Percentiles rank a stretch among this genome's conserved stretches.
phyloP scores from a whole-genome alignment of 2,888 invertebrate genomes.

The Pristionchus japonicus region DNA sequence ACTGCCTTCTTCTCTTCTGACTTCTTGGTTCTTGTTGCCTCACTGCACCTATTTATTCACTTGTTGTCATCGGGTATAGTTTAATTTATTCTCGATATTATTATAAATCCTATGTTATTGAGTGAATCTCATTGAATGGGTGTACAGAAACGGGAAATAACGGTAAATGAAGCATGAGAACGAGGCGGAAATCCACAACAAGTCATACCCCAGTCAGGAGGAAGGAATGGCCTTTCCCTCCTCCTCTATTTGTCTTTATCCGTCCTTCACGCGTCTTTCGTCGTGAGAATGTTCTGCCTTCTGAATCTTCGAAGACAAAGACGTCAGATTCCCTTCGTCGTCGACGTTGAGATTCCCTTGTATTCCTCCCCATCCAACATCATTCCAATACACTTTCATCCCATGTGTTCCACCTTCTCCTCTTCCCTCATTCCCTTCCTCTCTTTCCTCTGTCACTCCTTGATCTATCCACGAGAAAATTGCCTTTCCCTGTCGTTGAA shows the following conservation, averaged over 20 bases:
- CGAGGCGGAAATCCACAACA: neutral
- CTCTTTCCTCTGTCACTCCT: neutral
- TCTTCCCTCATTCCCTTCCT: neutral
- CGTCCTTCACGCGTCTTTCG: neutral
- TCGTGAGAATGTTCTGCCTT: neutral
- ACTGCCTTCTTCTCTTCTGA: neutral
- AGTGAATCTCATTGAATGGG: neutral
- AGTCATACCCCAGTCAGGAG: neutral
- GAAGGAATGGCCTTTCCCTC: neutral
- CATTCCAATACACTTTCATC: neutral
- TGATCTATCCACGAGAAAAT: neutral
- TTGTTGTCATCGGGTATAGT: neutral
- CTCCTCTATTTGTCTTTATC: neutral
- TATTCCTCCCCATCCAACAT: neutral
- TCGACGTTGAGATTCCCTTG: too few relatives aligned
- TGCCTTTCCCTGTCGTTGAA: neutral
- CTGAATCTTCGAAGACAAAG: neutral
- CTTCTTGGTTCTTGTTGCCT: neutral
- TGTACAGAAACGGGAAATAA: neutral
- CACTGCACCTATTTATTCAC: neutral
- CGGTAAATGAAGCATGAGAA: neutral
- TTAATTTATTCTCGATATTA: too few relatives aligned
- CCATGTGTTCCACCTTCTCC: constrained; percentile 1
- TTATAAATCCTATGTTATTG: neutral
- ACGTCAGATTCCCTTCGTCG: too few relatives aligned